Conservation (phyloP, 2,113 vertebrate species). For the Tylochromis polylepis region DNA sequence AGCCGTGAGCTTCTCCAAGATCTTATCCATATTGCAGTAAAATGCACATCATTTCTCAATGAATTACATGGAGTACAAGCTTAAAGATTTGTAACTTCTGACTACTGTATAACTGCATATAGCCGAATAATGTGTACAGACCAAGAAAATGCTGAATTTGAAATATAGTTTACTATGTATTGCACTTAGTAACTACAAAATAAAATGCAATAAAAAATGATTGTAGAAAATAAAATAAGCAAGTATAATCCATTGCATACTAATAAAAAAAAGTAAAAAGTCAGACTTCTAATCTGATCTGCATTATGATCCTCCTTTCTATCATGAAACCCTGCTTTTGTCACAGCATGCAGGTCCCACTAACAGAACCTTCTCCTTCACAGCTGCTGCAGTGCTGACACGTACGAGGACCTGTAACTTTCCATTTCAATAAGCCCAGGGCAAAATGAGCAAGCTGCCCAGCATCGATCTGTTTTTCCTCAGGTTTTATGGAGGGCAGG, state of each 20-base stretch:
- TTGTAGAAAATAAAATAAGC: not conserved
- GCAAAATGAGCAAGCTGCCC: not conserved
- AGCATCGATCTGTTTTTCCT: constrained; percentile 33
- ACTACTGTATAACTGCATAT: not conserved
- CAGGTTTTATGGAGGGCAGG: constrained; percentile 18
- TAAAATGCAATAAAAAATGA: not conserved
- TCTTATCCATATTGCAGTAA: too few relatives aligned
- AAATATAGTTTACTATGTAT: not conserved
- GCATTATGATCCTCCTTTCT: not conserved
- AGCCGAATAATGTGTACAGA: not conserved
- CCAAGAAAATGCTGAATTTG: not conserved
- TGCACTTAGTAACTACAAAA: not conserved
- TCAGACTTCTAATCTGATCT: not conserved
- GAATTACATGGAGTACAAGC: too few relatives aligned
- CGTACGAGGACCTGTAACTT: not conserved
- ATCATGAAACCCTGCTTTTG: not conserved
- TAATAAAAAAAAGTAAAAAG: not conserved
- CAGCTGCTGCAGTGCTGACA: not conserved
- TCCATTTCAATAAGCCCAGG: constrained; percentile 4
- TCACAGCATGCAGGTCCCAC: not conserved
- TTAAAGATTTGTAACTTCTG: too few relatives aligned
- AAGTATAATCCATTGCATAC: not conserved
- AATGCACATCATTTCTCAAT: too few relatives aligned
- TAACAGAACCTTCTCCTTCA: not conserved
- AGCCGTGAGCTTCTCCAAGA: too few relatives aligned